These are phyloP conservation scores for Polyodon spathula DNA, from an alignment of 2,113 vertebrate species.

Conservation along the genomic window DNA sequence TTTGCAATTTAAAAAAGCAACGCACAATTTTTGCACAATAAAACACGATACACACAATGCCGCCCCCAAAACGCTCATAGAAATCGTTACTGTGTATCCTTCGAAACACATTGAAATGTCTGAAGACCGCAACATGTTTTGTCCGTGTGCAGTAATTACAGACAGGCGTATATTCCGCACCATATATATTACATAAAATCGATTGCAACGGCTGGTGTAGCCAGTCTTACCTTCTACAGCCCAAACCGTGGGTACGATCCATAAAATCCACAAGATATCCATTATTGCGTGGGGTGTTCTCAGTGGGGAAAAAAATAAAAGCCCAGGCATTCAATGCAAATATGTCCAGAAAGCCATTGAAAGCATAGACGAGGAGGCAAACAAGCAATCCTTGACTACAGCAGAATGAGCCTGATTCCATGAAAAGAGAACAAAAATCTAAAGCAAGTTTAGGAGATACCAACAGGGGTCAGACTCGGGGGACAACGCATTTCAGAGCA, in stretches of 20 bases:
- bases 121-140: no score
- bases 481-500: conserved; percentile 20
- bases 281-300: conserved; percentile 32
- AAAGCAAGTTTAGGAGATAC: conserved; percentile 42
- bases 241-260: conserved; percentile 44
- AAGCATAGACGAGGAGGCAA: conserved; percentile 33
- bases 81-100: no score
- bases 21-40: no score
- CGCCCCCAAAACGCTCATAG: no score
- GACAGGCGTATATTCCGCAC: no score
- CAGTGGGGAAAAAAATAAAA: conserved; percentile 25
- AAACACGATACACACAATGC: no score
- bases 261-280: conserved; percentile 43
- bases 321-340: conserved; percentile 33
- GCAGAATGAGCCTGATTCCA: conserved; percentile 41
- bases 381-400: conserved; percentile 45
- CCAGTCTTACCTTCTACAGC: conserved; percentile 53
- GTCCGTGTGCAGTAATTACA: no score
- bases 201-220: conserved; percentile 22
- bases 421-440: conserved; percentile 47
- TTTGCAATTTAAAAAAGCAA: no score
- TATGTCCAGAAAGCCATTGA: conserved; percentile 49
- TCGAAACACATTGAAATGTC: no score
- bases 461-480: conserved; percentile 49
- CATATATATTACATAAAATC: no score